Evolutionary conservation across 2,797 vertebrate genomes (phyloP), one percentile per base, ranked within the genome.

Genomic region (Chaetodon trifasciatus): DNA sequence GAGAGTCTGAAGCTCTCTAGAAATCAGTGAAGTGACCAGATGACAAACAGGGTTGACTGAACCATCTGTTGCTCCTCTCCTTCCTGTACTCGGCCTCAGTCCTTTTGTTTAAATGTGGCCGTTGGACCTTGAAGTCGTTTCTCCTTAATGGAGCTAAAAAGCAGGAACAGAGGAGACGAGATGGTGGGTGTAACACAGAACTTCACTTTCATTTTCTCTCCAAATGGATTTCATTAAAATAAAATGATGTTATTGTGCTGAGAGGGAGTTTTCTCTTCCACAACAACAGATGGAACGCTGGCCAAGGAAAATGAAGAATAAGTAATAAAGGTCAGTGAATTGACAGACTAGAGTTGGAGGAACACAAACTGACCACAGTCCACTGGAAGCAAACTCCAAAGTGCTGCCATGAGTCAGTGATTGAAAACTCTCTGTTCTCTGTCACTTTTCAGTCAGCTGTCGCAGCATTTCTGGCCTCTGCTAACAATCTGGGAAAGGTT

Each of bases 131-230:
- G 40, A 76, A 60, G 49, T 39, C 8, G 15, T 65, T 35, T 81
- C 39, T 28, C 39, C 53, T 60, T 17, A n/a, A 60, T 55, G 71
- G 35, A 71, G 39, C 12, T 55, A 58, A 67, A 47, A 46, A 19
- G 62, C 28, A 67, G 58, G 9, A 57, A 58, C 8, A 49, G 42
- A n/a, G n/a, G 32, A 67, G 49, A 63, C 15, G 49, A n/a, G 50
- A 62, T 68, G 67, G 46, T 50, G 40, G 49, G n/a, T 46, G 74
- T 19, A 16, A 67, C 28, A 23, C 23, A 66, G n/a, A 53, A 49
- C 40, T 40, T 67, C 17, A 47, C 49, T 72, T 68, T 28, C 21
- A 57, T 68, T 77, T 62, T 68, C 57, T 73, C 62, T 35, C 24
- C 42, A 63, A 57, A 73, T n/a, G 1, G 32, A 68, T 77, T 66